Evolutionary conservation across 2,113 vertebrate species (phyloP).

Genomic region (Poeciliopsis occidentalis): DNA sequence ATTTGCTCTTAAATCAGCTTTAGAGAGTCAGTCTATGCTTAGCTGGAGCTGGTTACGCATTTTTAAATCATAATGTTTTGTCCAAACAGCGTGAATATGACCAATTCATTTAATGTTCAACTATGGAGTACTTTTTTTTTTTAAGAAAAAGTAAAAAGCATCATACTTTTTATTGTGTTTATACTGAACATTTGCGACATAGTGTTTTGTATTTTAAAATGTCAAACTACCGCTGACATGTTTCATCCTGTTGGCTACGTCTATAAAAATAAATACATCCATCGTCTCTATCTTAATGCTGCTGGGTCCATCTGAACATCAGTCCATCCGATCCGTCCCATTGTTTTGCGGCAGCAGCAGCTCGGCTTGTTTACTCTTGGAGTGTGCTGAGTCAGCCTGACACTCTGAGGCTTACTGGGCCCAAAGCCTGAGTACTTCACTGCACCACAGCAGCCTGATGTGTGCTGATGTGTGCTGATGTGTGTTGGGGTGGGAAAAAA

Average conservation of each 20-base stretch:
- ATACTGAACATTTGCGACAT: too few species aligned
- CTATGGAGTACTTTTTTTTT: neutral
- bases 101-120: neutral
- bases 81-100: too few species aligned
- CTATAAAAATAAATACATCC: neutral
- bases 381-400: conserved; percentile 58
- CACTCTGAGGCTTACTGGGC: conserved; percentile 32
- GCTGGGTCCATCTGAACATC: neutral
- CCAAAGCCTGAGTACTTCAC: conserved; percentile 63
- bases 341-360: conserved; percentile 42
- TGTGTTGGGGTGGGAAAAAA: conserved; percentile 62
- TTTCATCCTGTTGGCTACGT: neutral
- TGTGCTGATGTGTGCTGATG: conserved; percentile 49
- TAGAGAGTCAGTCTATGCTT: neutral
- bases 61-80: too few species aligned
- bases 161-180: too few species aligned
- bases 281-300: neutral
- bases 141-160: too few species aligned
- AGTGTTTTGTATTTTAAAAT: neutral
- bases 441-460: conserved; percentile 66
- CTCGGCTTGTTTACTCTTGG: neutral
- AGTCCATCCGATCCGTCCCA: neutral
- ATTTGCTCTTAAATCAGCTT: neutral
- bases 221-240: neutral
- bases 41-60: too few species aligned